Evolutionary conservation across 2,888 invertebrate species (phyloP), one percentile per base, ranked within the genome.

Genomic region (Torymus tubicola): DNA sequence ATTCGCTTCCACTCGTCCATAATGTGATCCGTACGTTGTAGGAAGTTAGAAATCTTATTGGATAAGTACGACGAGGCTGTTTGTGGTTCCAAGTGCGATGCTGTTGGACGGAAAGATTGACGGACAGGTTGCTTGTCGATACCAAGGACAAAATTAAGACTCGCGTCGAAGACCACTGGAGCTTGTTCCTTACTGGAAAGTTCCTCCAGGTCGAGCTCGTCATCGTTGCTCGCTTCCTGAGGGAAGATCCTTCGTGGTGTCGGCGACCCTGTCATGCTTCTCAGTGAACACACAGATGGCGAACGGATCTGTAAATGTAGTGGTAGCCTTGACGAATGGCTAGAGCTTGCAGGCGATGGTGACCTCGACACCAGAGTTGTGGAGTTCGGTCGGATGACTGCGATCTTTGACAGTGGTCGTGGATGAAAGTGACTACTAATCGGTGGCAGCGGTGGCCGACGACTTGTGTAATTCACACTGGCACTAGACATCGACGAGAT

Each of bases 1-100:
- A 95, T 86, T 82, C 94, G 92, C 78, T 94, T 93, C 97, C 97
- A 97, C 88, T 97, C 96, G 86, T 97, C 96, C 94, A 96, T 96
- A 0, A 97, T 94, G 90, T 97, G 97, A 91, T 97, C 97, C 2
- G 97, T 97, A 83, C 96, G 93, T 87, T 94, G 94, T 53, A 97
- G 91, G 86, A 97, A 97, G 87, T 94, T 95, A 76, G 95, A 94
- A 74, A 97, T 97, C 91, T 95, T 96, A 55, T 92, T 93, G 52
- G 94, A 94, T 18, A 97, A 91, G 84, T 94, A 94, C 80, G 95
- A 95, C 0, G 96, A 96, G 1, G 95, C 95, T 0, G 96, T 96
- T 68, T 94, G 93, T 57, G 95, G 94, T 88, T 96, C 96, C 84
- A 94, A 91, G 87, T 95, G 95, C 0, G 96, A 96, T 2, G 96